Conservation (phyloP, 2,888 invertebrate genomes). For the Disparrhopalites patrizii region DNA sequence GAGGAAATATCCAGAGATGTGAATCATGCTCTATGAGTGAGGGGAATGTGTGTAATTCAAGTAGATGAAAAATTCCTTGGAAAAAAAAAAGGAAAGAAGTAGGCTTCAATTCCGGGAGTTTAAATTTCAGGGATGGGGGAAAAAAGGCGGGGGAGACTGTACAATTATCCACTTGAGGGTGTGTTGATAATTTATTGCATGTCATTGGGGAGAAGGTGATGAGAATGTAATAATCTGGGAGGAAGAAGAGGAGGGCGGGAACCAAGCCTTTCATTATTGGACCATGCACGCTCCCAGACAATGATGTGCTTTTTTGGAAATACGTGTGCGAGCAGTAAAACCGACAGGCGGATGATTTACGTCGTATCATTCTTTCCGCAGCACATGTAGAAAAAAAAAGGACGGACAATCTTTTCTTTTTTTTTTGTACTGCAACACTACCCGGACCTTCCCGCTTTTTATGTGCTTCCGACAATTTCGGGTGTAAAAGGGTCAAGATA, state of each 20-base stretch:
- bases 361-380: neutral
- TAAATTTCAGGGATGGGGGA: neutral
- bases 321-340: neutral
- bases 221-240: neutral
- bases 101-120: neutral
- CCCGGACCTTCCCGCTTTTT: too few species aligned
- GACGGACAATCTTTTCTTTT: too few species aligned
- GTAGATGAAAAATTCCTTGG: too few species aligned
- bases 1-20: too few species aligned
- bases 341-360: conserved; percentile 2
- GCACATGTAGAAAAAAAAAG: neutral
- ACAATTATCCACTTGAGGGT: neutral
- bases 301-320: neutral
- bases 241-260: too few species aligned
- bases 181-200: neutral
- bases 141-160: too few species aligned
- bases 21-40: too few species aligned
- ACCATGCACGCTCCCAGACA: neutral
- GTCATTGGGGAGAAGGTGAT: neutral
- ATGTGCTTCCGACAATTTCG: too few species aligned
- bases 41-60: too few species aligned
- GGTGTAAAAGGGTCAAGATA: too few species aligned
- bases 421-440: too few species aligned
- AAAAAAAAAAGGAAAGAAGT: neutral
- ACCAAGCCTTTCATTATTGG: neutral